A percentile compares a stretch with the other conserved stretches of the same genome.
Conservation (phyloP, 2,113 vertebrate species). For the Cyanoderma ruficeps region DNA sequence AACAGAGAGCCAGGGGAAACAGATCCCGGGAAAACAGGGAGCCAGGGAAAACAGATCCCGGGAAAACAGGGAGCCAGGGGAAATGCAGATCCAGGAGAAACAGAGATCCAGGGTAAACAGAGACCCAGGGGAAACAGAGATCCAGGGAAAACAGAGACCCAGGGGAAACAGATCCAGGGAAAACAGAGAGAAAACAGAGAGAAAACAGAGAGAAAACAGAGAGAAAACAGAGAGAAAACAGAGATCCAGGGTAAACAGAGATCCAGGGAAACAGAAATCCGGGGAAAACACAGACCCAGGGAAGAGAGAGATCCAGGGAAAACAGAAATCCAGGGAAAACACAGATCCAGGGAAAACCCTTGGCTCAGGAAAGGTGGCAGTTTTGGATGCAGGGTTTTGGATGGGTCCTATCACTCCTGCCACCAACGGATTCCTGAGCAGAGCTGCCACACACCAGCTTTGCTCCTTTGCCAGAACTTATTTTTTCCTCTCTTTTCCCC, state of each 20-base stretch:
- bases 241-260: not conserved
- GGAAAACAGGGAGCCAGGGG: not conserved
- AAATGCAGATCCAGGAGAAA: not conserved
- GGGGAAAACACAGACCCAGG: not conserved
- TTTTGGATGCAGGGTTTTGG: not conserved
- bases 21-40: too few relatives aligned
- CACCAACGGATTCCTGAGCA: not conserved
- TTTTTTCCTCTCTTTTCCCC: not conserved
- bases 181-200: not conserved
- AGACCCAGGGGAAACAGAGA: not conserved
- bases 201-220: not conserved
- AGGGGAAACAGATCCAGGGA: not conserved
- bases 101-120: not conserved
- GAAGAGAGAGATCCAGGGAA: not conserved
- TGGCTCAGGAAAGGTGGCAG: not conserved
- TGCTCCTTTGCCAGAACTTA: not conserved
- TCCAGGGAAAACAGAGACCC: not conserved
- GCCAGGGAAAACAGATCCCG: too few relatives aligned
- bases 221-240: not conserved
- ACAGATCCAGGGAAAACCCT: not conserved
- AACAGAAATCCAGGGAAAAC: not conserved
- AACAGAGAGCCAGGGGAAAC: not conserved
- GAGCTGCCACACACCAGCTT: slow-evolving; percentile 3
- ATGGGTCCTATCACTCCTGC: not conserved
- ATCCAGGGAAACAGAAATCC: not conserved